Percentiles rank a stretch among this genome's conserved stretches.
These are phyloP conservation scores for Heptranchias perlo DNA, from an alignment of 2,113 vertebrate genomes.

Conservation along the genomic window DNA sequence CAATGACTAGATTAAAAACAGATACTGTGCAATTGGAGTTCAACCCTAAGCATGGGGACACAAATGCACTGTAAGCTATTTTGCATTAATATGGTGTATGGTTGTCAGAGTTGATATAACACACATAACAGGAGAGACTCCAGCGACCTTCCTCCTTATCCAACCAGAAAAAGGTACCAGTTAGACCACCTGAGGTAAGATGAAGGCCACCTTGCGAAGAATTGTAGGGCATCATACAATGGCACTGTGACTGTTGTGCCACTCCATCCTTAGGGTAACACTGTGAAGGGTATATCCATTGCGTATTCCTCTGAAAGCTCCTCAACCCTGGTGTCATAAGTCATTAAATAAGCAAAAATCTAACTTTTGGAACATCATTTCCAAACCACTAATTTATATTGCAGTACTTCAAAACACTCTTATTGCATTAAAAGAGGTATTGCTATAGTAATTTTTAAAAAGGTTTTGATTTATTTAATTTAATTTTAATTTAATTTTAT, in stretches of 20 bases:
- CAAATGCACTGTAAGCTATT: not conserved
- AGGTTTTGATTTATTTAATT: not conserved
- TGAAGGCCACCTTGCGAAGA: not conserved
- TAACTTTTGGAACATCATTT: not conserved
- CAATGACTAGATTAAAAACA: not conserved
- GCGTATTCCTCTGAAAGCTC: not conserved
- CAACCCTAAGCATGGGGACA: not conserved
- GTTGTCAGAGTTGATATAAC: not conserved
- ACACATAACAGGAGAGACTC: not conserved
- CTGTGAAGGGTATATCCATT: not conserved
- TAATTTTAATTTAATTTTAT: not conserved
- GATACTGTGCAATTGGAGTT: not conserved
- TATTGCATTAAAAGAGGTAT: not conserved
- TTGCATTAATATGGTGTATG: not conserved
- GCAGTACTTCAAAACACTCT: not conserved
- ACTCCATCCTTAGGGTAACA: not conserved
- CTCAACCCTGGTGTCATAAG: no score
- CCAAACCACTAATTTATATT: not conserved
- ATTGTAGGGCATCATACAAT: not conserved
- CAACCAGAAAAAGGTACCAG: not conserved
- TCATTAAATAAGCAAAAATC: not conserved
- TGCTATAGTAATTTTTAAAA: not conserved
- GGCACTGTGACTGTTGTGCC: not conserved
- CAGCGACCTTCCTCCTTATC: not conserved
- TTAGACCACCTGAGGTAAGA: not conserved